Base-by-base conservation (phyloP, 37 sponge, comb jelly and placozoan genomes). In the Aphrocallistes beatrix region DNA sequence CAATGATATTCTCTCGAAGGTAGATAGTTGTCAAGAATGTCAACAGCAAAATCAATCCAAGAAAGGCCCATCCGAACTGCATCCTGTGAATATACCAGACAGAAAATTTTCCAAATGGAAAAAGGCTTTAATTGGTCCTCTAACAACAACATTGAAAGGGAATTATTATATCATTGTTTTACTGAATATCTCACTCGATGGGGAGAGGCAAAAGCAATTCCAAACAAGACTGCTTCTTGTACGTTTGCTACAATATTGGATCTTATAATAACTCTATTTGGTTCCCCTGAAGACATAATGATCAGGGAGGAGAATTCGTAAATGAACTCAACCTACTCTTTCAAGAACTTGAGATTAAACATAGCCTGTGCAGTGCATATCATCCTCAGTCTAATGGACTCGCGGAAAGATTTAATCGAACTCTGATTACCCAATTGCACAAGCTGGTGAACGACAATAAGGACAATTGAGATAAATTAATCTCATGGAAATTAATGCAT, bases 341-440 rank as follows among this genome's bases (percentile, higher is more conserved):
- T 50, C 6, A 85, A 48, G 0, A 38, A 40, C 37, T 28, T 86
- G 0, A 1, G 40, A 49, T 36, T 51, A 21, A 28, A 51, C 1
- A 3, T n/a, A n/a, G n/a, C 36, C 86, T 86, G 21, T 82, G 83
- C 38, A 87, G 60, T 38, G 69, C 89, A 0, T 89, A 89, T 13
- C 86, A 89, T 0, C 87, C 87, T 36, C 90, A 89, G 51, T 9
- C 84, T 37, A 87, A 89, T 39, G 87, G 90, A 9, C 38, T 88
- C 0, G 87, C 32, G 34, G 90, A 89, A 50, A 32, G 84, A 0
- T 82, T 84, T 38, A 89, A 89, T 45, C 89, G 86, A 87, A 89
- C 51, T 0, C 0, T 89, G 42, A 19, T 28, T 1, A 0, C 37
- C 17, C 8, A n/a, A 0, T 36, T 89, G 38, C 34, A 21, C 45